Percentiles rank a stretch among this genome's conserved stretches.
phyloP scores from a whole-genome alignment of 2,113 vertebrate species.

The Hippocampus zosterae region DNA sequence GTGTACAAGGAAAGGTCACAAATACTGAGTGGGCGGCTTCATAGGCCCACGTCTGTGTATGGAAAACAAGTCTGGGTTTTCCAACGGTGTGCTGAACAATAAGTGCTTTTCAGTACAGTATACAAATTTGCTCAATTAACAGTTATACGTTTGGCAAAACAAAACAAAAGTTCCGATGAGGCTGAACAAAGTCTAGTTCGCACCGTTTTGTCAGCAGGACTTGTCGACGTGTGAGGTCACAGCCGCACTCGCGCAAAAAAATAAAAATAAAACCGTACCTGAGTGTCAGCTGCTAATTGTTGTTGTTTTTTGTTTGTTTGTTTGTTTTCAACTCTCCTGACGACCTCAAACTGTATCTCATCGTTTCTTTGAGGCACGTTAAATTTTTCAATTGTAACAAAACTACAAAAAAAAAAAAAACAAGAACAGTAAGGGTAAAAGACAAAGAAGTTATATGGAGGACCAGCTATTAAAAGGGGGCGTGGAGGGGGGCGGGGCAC shows the following conservation, averaged over 20 bases:
- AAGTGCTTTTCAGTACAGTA: slow-evolving; percentile 67
- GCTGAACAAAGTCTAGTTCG: slow-evolving; percentile 24
- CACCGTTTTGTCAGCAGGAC: slow-evolving; percentile 16
- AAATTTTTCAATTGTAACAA: slow-evolving; percentile 74
- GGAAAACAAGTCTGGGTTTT: slow-evolving; percentile 22
- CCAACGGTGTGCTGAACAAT: slow-evolving; percentile 51
- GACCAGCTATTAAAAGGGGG: slow-evolving; percentile 59
- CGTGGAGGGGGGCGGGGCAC: slow-evolving; percentile 28
- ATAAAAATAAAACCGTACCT: slow-evolving; percentile 28
- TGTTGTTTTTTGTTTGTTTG: background rate
- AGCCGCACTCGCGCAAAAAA: slow-evolving; percentile 22
- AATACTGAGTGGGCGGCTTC: slow-evolving; percentile 53
- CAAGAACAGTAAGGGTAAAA: slow-evolving; percentile 67
- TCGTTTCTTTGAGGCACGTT: slow-evolving; percentile 78
- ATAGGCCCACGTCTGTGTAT: slow-evolving; percentile 37
- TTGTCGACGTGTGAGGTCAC: slow-evolving; percentile 27
- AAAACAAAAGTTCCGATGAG: slow-evolving; percentile 33
- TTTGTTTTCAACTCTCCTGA: slow-evolving; percentile 23
- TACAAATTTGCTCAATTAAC: slow-evolving; percentile 53
- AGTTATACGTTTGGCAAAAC: slow-evolving; percentile 64
- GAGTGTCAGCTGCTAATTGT: slow-evolving; percentile 36
- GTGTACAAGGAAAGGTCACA: slow-evolving; percentile 34
- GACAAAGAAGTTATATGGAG: slow-evolving; percentile 49
- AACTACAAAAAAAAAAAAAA: slow-evolving; percentile 71
- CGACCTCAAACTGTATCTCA: slow-evolving; percentile 1